Evolutionary conservation across 2,888 invertebrate genomes (phyloP), one percentile per base, ranked within the genome.

Genomic region (Brenthis daphne): DNA sequence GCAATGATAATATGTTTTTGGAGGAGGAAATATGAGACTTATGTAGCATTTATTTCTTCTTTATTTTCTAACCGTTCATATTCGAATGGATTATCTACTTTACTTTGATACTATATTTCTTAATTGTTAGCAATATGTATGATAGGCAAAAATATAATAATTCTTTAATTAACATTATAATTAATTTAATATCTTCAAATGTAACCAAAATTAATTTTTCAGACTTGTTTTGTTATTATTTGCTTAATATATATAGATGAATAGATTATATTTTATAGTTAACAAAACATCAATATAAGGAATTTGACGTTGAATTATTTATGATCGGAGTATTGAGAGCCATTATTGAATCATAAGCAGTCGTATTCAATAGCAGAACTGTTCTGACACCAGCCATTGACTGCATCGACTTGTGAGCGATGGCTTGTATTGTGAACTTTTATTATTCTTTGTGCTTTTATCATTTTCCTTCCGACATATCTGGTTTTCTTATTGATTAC

Each of bases 321-420:
- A 74, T 74, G 72, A 71, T 48, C 69, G 71, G 29, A 71, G 71
- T 60, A 72, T 70, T 72, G 72, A 74, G 69, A 72, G 74, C 74
- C 73, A 76, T 80, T 88, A 87, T 87, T 89, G 88, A 90, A 90
- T 90, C 88, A 89, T 91, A 87, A 86, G 86, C 82, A 86, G 83
- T 81, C 74, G 80, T 78, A 80, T 80, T 90, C 86, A 90, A 90
- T 88, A 85, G 77, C 80, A 66, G 67, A 67, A 82, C 82, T 80
- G 83, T 88, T 88, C 85, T 88, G 90, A 89, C 89, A 88, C 86
- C 85, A 81, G 83, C 85, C 81, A 90, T 90, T 90, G 90, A 88
- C 87, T 87, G 88, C 88, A 88, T 86, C 85, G 81, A 86, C 85
- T 87, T 85, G 81, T 90, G 91, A 92, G 80, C 85, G 91, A 92